Base-by-base conservation (phyloP, 2,888 invertebrate genomes). In the Cynaeus angustus region DNA sequence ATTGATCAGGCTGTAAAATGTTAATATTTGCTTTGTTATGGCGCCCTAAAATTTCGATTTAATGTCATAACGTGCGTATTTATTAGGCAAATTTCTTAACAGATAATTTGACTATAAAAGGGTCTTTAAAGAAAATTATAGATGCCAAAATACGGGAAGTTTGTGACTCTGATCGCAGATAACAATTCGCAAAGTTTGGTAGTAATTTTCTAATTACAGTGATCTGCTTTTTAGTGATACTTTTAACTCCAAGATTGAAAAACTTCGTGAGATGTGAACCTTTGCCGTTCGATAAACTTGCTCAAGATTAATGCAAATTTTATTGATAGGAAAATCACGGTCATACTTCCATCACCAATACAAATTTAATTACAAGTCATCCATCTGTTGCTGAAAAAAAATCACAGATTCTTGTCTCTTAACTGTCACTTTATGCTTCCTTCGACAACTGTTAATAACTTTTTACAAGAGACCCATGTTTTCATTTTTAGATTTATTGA, bases 271-370 rank as follows among this genome's bases (percentile, higher is more conserved):
- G 45, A 59, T 30, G 41, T 43, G 7, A 30, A 56, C 28, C 41
- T 43, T 56, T 30, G 46, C 16, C 30, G 16, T 50, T 28, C 55
- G 41, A 33, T 30, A 12, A 64, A 52, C 10, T 64, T 28, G 48
- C 14, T 64, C 26, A 64, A 53, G 52, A 64, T 64, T 64, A 64
- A 64, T 64, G 52, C 64, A 61, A 61, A 61, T 61, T 61, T 61
- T 61, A 61, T 61, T 61, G 59, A 61, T 48, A 33, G 46, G 43
- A 8, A 56, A 56, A 56, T 56, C 43, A 56, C 56, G 41, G 56
- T 21, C 56, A 56, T 56, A 45, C 41, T 43, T 13, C 14, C 46
- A 45, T 59, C 59, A 46, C 46, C 12, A n/a, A 59, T 33, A 59
- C 12, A 43, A 59, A 59, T 59, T 59, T 59, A 59, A 59, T 59